Evolutionary conservation across 2,113 vertebrate species (phyloP).

Genomic region (Psilopsiagon aymara): DNA sequence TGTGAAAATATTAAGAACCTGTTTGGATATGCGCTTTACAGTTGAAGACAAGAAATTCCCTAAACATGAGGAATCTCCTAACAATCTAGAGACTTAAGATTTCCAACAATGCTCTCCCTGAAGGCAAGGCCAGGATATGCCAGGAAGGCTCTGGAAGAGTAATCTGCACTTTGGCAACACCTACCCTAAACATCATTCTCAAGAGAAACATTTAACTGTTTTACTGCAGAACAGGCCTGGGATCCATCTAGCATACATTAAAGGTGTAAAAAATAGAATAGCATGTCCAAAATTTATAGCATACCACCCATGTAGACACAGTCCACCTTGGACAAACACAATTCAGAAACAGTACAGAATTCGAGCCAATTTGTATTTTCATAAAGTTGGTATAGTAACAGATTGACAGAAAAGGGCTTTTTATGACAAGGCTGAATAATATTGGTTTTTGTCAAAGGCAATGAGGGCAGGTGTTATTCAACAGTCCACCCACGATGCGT

Average conservation of each 20-base stretch:
- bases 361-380: neutral
- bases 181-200: neutral
- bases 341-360: neutral
- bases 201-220: neutral
- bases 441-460: neutral
- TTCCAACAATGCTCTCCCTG: neutral
- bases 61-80: neutral
- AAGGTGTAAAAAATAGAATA: neutral
- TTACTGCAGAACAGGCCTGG: neutral
- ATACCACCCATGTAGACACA: neutral
- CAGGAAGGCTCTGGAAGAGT: neutral
- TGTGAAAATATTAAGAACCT: neutral
- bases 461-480: neutral
- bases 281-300: neutral
- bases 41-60: neutral
- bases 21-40: fast-evolving
- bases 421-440: neutral
- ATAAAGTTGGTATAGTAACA: neutral
- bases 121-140: neutral
- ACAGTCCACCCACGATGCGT: neutral
- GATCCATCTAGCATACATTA: neutral
- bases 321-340: neutral
- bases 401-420: neutral
- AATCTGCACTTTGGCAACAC: neutral
- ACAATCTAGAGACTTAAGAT: neutral